Conservation (phyloP, 2,888 invertebrate genomes). For the Pharmacophagus antenor region DNA sequence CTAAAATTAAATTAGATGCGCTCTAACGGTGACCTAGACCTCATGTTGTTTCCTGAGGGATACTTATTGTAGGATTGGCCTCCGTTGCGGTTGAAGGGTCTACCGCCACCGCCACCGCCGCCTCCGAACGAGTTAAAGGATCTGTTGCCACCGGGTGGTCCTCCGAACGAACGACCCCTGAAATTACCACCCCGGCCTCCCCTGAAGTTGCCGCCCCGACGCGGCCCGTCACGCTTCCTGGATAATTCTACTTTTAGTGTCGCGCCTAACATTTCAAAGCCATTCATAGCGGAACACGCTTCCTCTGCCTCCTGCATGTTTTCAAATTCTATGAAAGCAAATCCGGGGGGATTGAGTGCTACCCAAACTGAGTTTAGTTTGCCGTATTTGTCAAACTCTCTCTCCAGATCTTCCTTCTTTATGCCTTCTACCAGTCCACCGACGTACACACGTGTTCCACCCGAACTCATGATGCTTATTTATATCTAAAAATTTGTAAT, state of each 20-base stretch:
- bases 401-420: slow-evolving; percentile 95
- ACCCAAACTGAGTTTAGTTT: slow-evolving; percentile 96
- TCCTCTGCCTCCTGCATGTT: slow-evolving; percentile 93
- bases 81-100: slow-evolving; percentile 69
- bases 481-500: slow-evolving; percentile 38
- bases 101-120: slow-evolving; percentile 57
- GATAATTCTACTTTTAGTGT: slow-evolving; percentile 94
- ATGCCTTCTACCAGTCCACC: slow-evolving; percentile 93
- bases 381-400: slow-evolving; percentile 94
- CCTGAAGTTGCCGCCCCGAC: slow-evolving; percentile 82
- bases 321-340: slow-evolving; percentile 96
- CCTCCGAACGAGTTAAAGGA: slow-evolving; percentile 81
- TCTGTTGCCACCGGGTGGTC: slow-evolving; percentile 75
- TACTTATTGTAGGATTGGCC: slow-evolving; percentile 52
- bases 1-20: slow-evolving; percentile 74
- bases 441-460: slow-evolving; percentile 91
- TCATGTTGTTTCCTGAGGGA: slow-evolving; percentile 72
- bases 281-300: slow-evolving; percentile 93
- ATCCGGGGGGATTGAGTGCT: slow-evolving; percentile 96
- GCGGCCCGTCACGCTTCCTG: slow-evolving; percentile 87
- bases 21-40: slow-evolving; percentile 75
- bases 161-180: slow-evolving; percentile 71
- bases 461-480: slow-evolving; percentile 62
- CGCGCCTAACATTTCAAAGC: slow-evolving; percentile 92
- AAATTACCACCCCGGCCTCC: slow-evolving; percentile 76